Evolutionary conservation across 2,797 vertebrate genomes (phyloP).

Genomic region (Allobates femoralis): DNA sequence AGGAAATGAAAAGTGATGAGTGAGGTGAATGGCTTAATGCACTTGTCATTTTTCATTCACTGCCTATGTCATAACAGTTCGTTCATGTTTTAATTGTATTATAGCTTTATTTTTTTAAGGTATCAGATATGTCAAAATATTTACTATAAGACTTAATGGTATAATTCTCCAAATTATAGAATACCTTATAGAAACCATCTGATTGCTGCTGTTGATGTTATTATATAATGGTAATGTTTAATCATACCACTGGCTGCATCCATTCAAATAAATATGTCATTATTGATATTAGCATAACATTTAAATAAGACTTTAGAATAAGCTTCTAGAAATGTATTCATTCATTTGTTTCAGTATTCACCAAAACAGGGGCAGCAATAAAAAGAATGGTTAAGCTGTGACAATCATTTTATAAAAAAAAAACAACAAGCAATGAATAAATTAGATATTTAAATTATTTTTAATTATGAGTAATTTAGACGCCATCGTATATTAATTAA

Average conservation of each 20-base stretch:
- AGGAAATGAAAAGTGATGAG: conserved; percentile 1
- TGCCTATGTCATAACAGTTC: conserved; percentile 10
- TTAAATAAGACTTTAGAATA: not conserved
- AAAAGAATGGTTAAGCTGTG: not conserved
- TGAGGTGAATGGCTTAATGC: not conserved
- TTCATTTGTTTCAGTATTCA: not conserved
- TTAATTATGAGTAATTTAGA: not conserved
- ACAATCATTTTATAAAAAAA: not conserved
- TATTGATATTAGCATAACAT: not conserved
- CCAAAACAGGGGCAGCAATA: not conserved
- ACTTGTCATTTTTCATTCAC: not conserved
- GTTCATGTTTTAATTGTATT: conserved; percentile 10
- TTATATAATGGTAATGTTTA: not conserved
- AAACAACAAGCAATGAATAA: not conserved
- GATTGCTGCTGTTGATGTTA: not conserved
- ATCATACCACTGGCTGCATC: not conserved
- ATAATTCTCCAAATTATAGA: not conserved
- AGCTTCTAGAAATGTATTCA: not conserved
- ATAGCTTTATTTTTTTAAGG: not conserved
- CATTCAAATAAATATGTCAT: not conserved
- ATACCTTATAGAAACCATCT: not conserved
- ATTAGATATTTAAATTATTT: not conserved
- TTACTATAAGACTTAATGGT: not conserved
- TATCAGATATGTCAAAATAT: conserved; percentile 8
- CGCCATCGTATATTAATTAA: not conserved